Base-by-base conservation (phyloP, 1,140 invertebrate genomes). In the Leptinotarsa texana region DNA sequence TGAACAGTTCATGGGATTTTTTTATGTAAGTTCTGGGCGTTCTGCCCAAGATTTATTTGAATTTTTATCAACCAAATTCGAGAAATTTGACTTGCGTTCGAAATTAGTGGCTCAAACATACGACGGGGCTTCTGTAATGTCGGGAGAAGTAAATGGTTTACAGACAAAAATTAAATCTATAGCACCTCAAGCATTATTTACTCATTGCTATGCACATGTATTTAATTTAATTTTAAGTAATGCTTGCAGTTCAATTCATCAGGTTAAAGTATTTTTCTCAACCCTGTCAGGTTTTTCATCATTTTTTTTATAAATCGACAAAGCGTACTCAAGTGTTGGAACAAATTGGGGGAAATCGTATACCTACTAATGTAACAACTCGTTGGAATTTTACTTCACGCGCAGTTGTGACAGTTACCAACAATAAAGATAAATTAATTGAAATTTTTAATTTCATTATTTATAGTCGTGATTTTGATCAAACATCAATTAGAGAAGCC, bases 241-340 rank as follows among this genome's bases (percentile, higher is more conserved):
- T 18, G 71, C 62, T 13, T 67, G 33, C 47, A 76, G 42, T 42
- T 63, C 48, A 8, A 63, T 75, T 13, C 17, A 66, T 21, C 62
- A 65, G 68, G 61, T 65, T 17, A 18, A 57, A 62, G 57, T 51
- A 68, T 76, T 73, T 73, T 73, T 76, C 65, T 11, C 18, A 24
- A 73, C 11, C 61, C 67, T 70, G 22, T 74, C 67, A 49, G 66
- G 63, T 18, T 74, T 77, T 65, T 73, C 75, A 11, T 21, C 66
- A 4, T 76, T 48, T 67, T 76, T 76, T n/a, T 69, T 61, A 48
- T 15, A 66, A 73, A 24, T 76, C 71, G 3, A 69, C 72, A 47
- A 77, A 77, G 71, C 49, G 66, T 15, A 70, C 75, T 5, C 61
- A 21, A 24, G 72, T 71, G 17, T 71, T 74, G 61, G 66, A 69